phyloP scores from a whole-genome alignment of 2,888 invertebrate species.

The Apomyelois bistriatella region DNA sequence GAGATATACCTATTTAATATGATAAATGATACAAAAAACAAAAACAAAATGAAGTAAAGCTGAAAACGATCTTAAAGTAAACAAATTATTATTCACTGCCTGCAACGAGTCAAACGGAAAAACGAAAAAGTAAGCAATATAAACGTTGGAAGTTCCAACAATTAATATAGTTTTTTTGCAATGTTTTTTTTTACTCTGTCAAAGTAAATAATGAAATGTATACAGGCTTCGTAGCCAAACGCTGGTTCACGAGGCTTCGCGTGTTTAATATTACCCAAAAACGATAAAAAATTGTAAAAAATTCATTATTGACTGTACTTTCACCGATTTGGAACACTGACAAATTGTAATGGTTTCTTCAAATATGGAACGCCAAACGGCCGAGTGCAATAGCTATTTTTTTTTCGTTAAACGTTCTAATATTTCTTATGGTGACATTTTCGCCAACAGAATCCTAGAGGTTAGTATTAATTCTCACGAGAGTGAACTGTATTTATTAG shows the following conservation, averaged over 20 bases:
- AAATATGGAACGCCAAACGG: constrained; percentile 38
- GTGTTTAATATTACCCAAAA: constrained; percentile 67
- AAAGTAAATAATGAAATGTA: constrained; percentile 62
- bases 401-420: constrained; percentile 48
- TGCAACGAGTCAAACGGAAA: constrained; percentile 12
- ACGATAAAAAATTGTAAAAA: constrained; percentile 60
- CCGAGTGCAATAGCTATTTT: constrained; percentile 40
- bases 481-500: constrained; percentile 12
- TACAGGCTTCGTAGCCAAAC: constrained; percentile 44
- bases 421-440: constrained; percentile 45
- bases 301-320: constrained; percentile 71
- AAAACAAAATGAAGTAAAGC: too few relatives aligned
- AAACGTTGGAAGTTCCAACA: constrained; percentile 47
- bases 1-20: too few relatives aligned
- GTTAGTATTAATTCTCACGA: constrained; percentile 18
- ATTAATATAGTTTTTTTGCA: constrained; percentile 63
- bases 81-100: too few relatives aligned
- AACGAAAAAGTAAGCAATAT: constrained; percentile 42
- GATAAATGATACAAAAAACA: too few relatives aligned
- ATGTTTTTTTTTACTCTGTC: constrained; percentile 56
- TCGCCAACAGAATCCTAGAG: constrained; percentile 33
- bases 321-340: constrained; percentile 66
- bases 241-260: constrained; percentile 60
- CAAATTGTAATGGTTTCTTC: constrained; percentile 63
- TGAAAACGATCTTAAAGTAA: not conserved